Evolutionary conservation across 37 sponge, comb jelly and placozoan species (phyloP), one percentile per base, ranked within the genome.

Genomic region (Axinella damicornis): DNA sequence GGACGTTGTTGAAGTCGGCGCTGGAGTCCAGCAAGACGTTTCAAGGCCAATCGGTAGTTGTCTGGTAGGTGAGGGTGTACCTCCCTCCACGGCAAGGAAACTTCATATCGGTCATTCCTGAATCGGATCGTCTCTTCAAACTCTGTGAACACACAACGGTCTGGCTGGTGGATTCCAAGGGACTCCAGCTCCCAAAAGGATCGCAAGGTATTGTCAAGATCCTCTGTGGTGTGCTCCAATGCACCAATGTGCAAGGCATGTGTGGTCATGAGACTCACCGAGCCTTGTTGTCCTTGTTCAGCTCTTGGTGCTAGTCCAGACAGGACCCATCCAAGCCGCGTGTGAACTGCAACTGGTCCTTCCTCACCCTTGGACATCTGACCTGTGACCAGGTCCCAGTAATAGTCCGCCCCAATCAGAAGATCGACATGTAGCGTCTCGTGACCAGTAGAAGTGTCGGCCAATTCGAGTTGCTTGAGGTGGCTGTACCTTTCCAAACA

Each of bases 171-270:
- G 65, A 70, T 70, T 33, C 82, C 82, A 56, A 81, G 22, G 32
- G 72, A 81, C 58, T 81, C 82, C 24, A 81, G 72, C 82, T 69
- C 72, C 82, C 82, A 81, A 37, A 81, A 81, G 32, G 70, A 70
- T 40, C 20, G 46, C 35, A 81, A 33, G 20, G 71, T 70, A 17
- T 79, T 66, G 34, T 79, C 30, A 2, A 79, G 74, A 18, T 53
- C 12, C 52, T 73, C 54, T 5, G 53, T 73, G 15, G 6, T 35
- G 11, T 58, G 2, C n/a, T 37, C 2, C 37, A 59, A 21, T 57
- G 71, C 54, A n/a, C 34, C 71, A 22, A 70, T 40, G 20, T 69
- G 82, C 20, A 81, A 58, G 57, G 71, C 46, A 58, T 81, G 82
- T 22, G 63, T 56, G 22, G 36, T 61, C 27, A 36, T 52, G 25